Evolutionary conservation across 2,888 invertebrate genomes (phyloP), one percentile per base, ranked within the genome.

Genomic region (Polyommatus iphigenia): DNA sequence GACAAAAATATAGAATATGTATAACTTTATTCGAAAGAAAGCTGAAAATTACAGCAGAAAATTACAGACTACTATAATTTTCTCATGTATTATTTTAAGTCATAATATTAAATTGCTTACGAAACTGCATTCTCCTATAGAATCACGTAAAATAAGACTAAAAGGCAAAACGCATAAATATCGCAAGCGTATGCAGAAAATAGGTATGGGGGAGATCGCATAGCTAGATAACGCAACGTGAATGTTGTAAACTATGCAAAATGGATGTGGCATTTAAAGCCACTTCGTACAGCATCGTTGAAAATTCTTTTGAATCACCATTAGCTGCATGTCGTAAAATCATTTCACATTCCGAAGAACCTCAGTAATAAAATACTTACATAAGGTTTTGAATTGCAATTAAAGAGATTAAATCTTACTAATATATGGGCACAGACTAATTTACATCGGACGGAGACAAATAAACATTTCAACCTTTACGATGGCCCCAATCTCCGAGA

Each of bases 171-270:
- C 81, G 80, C 81, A 85, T 85, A 84, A 85, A 85, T 83, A 85
- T 84, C 81, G 82, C 81, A 71, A 80, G 80, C 83, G 84, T 85
- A 87, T 84, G 84, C 86, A 87, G 87, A 88, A 88, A 87, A 88
- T 88, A 88, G 85, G 85, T 85, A 85, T 85, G 80, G 85, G 81
- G 84, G 83, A 87, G 90, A 90, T 90, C 84, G 87, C 88, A 87
- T 86, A 84, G 84, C 84, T 82, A 80, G 89, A 90, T 90, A 89
- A 81, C 79, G 81, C 50, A 59, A 80, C 82, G 78, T 82, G 81
- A 83, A 85, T 83, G 84, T 84, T 83, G 84, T 84, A 85, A 85
- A 85, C 82, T 86, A 83, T 85, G 85, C 83, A 85, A 85, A 86
- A 83, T 85, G 83, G 83, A 86, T 81, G 81, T 83, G 85, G 85